Percentiles rank a stretch among this genome's conserved stretches.
phyloP scores from a whole-genome alignment of 2,888 invertebrate genomes.

The Diadromus collaris region DNA sequence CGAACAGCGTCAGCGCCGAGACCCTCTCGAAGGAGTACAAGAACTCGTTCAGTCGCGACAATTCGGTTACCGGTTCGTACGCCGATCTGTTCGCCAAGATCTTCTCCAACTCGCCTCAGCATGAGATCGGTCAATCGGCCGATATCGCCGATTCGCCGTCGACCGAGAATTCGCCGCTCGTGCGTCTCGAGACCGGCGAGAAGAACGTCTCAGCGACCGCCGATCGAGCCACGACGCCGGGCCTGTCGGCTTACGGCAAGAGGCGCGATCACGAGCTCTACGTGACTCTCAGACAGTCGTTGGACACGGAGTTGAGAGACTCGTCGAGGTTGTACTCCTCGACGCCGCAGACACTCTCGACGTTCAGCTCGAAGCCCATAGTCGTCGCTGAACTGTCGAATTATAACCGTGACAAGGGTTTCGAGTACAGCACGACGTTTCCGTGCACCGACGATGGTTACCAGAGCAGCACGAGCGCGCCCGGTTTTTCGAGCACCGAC shows the following conservation, averaged over 20 bases:
- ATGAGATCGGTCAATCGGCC: conserved; percentile 16
- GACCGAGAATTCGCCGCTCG: conserved; percentile 20
- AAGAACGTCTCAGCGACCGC: not conserved
- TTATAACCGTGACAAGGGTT: conserved; percentile 57
- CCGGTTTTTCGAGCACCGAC: conserved; percentile 45
- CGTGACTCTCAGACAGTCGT: conserved; percentile 47
- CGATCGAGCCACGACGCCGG: conserved; percentile 25
- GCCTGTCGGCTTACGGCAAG: conserved; percentile 37
- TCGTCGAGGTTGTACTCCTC: conserved; percentile 27
- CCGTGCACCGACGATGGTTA: conserved; percentile 70
- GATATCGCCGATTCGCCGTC: conserved; percentile 30
- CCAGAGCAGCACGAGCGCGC: conserved; percentile 56
- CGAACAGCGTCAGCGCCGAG: conserved; percentile 28
- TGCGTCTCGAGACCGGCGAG: conserved; percentile 14
- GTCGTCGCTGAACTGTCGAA: conserved; percentile 72
- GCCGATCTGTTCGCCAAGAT: conserved; percentile 32
- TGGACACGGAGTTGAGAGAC: conserved; percentile 41
- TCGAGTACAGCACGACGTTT: conserved; percentile 67
- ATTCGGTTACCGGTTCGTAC: conserved; percentile 25
- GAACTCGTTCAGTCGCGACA: conserved; percentile 23
- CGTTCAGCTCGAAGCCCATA: conserved; percentile 72
- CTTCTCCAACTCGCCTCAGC: conserved; percentile 29
- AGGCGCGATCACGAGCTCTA: conserved; percentile 49
- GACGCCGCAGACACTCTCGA: conserved; percentile 38
- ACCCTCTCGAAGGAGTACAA: conserved; percentile 29